Base-by-base conservation (phyloP, 92 coral and sea anemone genomes). In the Zoanthus sociatus region DNA sequence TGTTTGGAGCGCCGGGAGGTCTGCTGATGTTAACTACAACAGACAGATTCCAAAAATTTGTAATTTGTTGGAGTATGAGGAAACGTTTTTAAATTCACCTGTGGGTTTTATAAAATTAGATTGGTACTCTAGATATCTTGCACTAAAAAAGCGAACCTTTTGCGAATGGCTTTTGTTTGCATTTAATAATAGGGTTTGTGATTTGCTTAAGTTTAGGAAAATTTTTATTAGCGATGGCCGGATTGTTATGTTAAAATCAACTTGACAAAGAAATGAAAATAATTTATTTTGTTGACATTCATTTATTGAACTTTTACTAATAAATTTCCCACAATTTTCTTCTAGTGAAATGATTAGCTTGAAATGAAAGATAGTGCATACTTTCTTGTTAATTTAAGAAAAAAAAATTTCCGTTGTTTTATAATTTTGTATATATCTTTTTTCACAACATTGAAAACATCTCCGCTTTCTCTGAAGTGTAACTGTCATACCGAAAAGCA, bases 1-100 rank as follows among this genome's bases (percentile, higher is more conserved):
- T 81, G 70, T 67, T 67, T 0, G 45, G 60, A 81, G 32, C 85
- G 21, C 75, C 58, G 44, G 85, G 85, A 81, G 85, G 76, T 67
- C 85, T 20, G 7, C 66, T 15, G 20, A 7, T 66, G 15, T 60
- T 67, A 26, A 26, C 26, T 26, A 44, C 11, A 66, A 66, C 85
- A 81, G 47, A n/a, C 37, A 14, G 46, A 26, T 13, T 67, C 76
- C 21, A 60, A 81, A 58, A 45, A 81, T 66, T 67, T 55, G 16
- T 44, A 81, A 81, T 81, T 21, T 20, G 3, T 56, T 46, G 31
- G 64, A 66, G 85, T 66, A 21, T 46, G 45, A 64, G 45, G 66
- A 30, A 44, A 47, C 11, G 12, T 18, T 47, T 17, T 64, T 64
- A 66, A 47, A 6, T 66, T 11, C 85, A 81, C 85, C 76, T 81